These are phyloP conservation scores for Caranx melampygus DNA, from an alignment of 2,113 vertebrate genomes.

Conservation along the genomic window DNA sequence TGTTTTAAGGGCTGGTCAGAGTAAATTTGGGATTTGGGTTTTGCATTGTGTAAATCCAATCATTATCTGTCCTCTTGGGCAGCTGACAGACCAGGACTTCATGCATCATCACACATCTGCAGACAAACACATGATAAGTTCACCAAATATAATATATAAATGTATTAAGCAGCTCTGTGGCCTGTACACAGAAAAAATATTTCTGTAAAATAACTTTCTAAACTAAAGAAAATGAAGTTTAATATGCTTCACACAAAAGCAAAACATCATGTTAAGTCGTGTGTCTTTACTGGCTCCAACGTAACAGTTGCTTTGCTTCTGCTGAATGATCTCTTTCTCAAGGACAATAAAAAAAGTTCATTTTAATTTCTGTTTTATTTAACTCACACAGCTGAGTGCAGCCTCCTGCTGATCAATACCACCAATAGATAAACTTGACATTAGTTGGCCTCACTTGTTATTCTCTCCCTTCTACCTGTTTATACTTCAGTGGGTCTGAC, in stretches of 20 bases:
- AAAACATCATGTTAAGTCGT: neutral
- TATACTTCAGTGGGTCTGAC: conserved; percentile 24
- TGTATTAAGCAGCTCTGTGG: too few species aligned
- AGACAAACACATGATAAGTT: too few species aligned
- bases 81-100: neutral
- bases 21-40: neutral
- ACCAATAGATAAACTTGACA: conserved; percentile 19
- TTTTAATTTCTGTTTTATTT: conserved; percentile 17
- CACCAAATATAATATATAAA: too few species aligned
- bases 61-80: neutral
- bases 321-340: neutral
- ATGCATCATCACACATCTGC: too few species aligned
- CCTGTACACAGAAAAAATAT: neutral
- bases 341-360: neutral
- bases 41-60: neutral
- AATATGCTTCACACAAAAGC: neutral
- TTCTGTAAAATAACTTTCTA: neutral
- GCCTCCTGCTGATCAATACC: conserved; percentile 5
- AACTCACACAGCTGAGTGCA: conserved; percentile 5
- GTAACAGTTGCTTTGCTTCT: neutral
- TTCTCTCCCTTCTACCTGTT: conserved; percentile 15
- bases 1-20: neutral
- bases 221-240: neutral
- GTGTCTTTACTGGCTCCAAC: neutral
- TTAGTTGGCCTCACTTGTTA: conserved; percentile 14